A percentile compares a stretch with the other conserved stretches of the same genome.
Conservation (phyloP, 23 tunicate species). For the Clavelina lepadiformis region DNA sequence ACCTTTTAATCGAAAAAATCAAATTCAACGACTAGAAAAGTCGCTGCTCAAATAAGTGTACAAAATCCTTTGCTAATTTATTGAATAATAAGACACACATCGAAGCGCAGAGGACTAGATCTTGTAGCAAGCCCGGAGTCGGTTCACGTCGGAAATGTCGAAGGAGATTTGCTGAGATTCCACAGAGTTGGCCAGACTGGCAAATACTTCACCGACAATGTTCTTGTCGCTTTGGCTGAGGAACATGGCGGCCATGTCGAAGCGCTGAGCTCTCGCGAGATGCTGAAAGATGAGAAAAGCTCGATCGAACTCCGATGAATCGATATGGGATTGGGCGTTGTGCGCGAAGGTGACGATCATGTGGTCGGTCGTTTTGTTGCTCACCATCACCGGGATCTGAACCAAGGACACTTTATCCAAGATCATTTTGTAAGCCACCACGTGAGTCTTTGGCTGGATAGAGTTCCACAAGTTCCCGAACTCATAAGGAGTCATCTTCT, state of each 20-base stretch:
- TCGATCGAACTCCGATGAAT: constrained; percentile 12
- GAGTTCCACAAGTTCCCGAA: constrained; percentile 75
- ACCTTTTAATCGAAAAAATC: too few species aligned
- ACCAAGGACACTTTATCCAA: constrained; percentile 28
- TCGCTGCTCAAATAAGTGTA: too few species aligned
- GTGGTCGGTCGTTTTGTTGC: constrained; percentile 84
- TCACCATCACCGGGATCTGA: constrained; percentile 43
- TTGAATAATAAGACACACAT: too few species aligned
- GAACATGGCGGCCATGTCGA: constrained; percentile 80
- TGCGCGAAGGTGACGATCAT: constrained; percentile 51
- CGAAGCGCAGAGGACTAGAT: neutral
- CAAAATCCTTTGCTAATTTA: too few species aligned
- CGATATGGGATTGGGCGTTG: constrained; percentile 30
- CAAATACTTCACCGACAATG: constrained; percentile 20
- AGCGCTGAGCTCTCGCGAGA: constrained; percentile 54
- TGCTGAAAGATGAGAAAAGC: constrained; percentile 38
- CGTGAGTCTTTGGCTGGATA: constrained; percentile 50
- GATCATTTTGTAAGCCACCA: constrained; percentile 45
- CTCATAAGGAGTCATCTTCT: constrained; percentile 64
- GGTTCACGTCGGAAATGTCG: neutral
- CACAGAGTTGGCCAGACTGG: neutral
- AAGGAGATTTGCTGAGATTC: neutral
- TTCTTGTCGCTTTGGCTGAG: constrained; percentile 37
- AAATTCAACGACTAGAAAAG: too few species aligned
- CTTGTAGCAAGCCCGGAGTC: constrained; percentile 1